Conservation (phyloP, 2,888 invertebrate species). For the Cephonodes hylas region DNA sequence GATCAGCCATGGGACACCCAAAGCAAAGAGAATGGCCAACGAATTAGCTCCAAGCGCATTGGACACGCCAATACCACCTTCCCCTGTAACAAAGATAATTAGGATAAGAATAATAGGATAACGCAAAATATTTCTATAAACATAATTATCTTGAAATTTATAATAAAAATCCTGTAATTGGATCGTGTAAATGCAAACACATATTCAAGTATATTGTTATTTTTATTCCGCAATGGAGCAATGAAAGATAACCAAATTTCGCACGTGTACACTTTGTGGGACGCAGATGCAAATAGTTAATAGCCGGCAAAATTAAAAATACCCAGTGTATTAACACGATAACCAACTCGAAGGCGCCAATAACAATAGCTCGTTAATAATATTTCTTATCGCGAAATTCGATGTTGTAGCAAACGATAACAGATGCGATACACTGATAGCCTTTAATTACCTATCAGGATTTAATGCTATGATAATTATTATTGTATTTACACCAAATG, state of each 20-base stretch:
- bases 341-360: neutral
- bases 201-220: neutral
- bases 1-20: constrained; percentile 93
- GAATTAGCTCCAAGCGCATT: constrained; percentile 94
- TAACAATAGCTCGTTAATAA: constrained; percentile 5
- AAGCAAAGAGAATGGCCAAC: constrained; percentile 89
- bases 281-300: neutral
- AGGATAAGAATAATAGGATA: no score
- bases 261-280: neutral
- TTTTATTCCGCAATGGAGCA: neutral
- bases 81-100: constrained; percentile 82
- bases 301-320: neutral
- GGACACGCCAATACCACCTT: constrained; percentile 92
- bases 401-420: neutral
- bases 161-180: neutral
- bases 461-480: neutral
- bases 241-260: neutral
- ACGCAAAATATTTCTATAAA: neutral
- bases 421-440: neutral
- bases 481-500: neutral
- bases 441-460: neutral
- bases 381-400: neutral
- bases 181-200: neutral
- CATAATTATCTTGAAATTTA: neutral
- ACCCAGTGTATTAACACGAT: neutral